A percentile compares a stretch with the other conserved stretches of the same genome.
Evolutionary conservation across 2,797 vertebrate genomes (phyloP).

Genomic region (Euthynnus affinis): DNA sequence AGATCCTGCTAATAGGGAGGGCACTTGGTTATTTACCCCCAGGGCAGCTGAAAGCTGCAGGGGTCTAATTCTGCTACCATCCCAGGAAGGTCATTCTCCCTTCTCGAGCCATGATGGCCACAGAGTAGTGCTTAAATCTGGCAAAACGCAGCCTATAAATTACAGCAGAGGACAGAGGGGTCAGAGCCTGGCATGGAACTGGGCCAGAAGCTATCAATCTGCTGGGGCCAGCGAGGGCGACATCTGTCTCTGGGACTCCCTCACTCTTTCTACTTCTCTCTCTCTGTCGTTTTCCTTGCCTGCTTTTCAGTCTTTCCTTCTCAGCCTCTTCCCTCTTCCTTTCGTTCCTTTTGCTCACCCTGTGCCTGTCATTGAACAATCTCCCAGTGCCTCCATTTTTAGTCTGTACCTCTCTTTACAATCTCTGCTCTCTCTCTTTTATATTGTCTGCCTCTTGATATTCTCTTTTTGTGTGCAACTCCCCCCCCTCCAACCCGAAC

Average conservation of each 20-base stretch:
- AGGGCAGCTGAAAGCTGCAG: constrained; percentile 60
- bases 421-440: constrained; percentile 65
- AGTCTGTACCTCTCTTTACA: constrained; percentile 66
- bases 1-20: constrained; percentile 53
- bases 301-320: constrained; percentile 43
- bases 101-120: constrained; percentile 82
- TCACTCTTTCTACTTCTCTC: constrained; percentile 77
- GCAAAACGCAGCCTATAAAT: constrained; percentile 87
- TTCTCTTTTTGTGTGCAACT: constrained; percentile 73
- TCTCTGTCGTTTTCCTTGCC: constrained; percentile 47
- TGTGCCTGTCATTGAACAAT: constrained; percentile 65
- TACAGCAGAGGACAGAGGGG: constrained; percentile 88
- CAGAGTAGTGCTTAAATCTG: constrained; percentile 87
- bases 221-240: constrained; percentile 80
- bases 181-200: constrained; percentile 85
- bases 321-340: constrained; percentile 32
- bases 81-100: constrained; percentile 81
- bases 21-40: constrained; percentile 65
- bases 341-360: constrained; percentile 49
- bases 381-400: constrained; percentile 67
- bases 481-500: constrained; percentile 38
- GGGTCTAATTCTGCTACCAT: constrained; percentile 79
- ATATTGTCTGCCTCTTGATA: constrained; percentile 72
- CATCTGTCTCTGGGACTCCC: constrained; percentile 88
- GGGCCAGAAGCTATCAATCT: constrained; percentile 88